Conservation (phyloP, 2,797 vertebrate genomes). For the Enteromius paludinosus region DNA sequence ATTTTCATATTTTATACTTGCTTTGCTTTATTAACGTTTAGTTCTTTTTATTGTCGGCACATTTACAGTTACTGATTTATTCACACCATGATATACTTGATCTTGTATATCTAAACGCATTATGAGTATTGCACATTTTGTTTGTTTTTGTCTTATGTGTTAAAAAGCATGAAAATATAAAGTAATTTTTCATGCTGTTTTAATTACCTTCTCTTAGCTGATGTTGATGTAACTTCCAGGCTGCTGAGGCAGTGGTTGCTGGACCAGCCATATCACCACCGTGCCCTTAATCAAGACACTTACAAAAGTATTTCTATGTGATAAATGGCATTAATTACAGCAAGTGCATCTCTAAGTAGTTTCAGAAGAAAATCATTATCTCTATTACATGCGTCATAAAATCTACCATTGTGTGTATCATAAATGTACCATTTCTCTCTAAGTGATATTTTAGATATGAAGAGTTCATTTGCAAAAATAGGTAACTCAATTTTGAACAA, state of each 20-base stretch:
- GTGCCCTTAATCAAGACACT: background rate
- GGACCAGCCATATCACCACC: background rate
- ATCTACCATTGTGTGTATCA: too few species aligned
- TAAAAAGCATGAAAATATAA: background rate
- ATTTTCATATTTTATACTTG: background rate
- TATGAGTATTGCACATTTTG: background rate
- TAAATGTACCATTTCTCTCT: too few species aligned
- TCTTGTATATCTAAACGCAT: background rate
- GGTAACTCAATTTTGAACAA: too few species aligned
- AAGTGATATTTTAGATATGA: background rate
- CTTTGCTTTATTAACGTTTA: background rate
- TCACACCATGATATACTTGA: background rate
- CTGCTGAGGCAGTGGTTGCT: slow-evolving; percentile 4
- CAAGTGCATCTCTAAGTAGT: background rate
- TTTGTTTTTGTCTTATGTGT: background rate
- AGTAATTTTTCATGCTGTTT: background rate
- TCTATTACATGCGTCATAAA: background rate
- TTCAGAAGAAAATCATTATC: background rate
- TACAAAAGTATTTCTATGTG: background rate
- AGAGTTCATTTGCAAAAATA: too few species aligned
- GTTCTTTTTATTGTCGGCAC: background rate
- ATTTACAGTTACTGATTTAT: background rate
- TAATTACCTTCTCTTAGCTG: background rate
- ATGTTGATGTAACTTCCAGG: background rate
- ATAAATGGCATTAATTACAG: background rate